Evolutionary conservation across 2,888 invertebrate species (phyloP), one percentile per base, ranked within the genome.

Genomic region (Chrysina gloriosa): DNA sequence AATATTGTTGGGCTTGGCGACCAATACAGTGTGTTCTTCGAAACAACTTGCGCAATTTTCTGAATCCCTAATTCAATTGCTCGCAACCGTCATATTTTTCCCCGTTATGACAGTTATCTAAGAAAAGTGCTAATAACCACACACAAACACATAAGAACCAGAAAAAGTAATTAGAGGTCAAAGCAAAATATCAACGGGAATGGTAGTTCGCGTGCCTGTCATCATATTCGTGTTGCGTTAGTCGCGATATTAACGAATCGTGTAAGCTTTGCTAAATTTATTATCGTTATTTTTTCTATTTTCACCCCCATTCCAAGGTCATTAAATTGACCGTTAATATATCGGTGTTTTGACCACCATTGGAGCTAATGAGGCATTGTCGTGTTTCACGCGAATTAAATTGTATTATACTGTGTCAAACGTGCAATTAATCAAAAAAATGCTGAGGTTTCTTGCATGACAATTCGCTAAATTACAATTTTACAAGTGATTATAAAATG

Each of bases 241-340:
- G 27, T 61, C 73, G 73, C 72, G 72, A 73, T 75, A 74, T 73
- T 74, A 75, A 75, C 73, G 73, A 75, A 75, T 75, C 73, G 74
- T 70, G 70, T 72, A 74, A 74, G 73, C 71, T 69, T 70, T 65
- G 69, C 70, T 71, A 70, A 75, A 75, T 75, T 75, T 74, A 75
- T 75, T 75, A 73, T 72, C 66, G 70, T 69, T 71, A 71, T 71
- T 71, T 47, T 34, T 19, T 36, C 47, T 25, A 19, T 19, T 63
- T 63, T 63, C 31, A 14, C 47, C 29, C 9, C n/a, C 25, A 45
- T 58, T 42, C 54, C 58, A 61, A 61, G 58, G 58, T 61, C 58
- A 27, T 42, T 61, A 61, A 23, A 61, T 61, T 61, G 58, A 19
- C 27, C 29, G 58, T 61, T 61, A 61, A 61, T 61, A 27, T 61